phyloP scores from a whole-genome alignment of 1,140 invertebrate species.

The Acyrthosiphon pisum region DNA sequence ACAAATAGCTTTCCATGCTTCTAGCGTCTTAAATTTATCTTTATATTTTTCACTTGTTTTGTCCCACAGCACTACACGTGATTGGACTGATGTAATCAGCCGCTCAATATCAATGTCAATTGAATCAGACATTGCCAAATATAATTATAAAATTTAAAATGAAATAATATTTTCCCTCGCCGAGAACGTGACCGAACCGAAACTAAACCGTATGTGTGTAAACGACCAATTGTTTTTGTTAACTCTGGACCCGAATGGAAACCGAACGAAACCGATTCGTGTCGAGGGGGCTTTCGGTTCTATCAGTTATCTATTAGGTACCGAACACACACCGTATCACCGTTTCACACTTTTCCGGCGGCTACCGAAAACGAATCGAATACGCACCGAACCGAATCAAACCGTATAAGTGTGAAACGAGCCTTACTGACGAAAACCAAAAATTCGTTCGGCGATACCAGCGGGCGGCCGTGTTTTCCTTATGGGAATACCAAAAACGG shows the following conservation, averaged over 20 bases:
- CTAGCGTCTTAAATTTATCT: neutral
- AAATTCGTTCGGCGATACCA: no score
- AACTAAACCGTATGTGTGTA: neutral
- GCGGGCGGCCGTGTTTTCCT: no score
- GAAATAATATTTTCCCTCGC: neutral
- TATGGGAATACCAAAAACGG: no score
- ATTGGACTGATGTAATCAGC: neutral
- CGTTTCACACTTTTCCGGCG: neutral
- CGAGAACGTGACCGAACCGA: neutral
- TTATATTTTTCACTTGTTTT: neutral
- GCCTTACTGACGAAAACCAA: neutral
- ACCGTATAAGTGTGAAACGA: no score
- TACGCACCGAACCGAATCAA: neutral
- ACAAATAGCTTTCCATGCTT: neutral
- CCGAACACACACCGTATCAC: no score
- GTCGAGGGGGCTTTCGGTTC: neutral
- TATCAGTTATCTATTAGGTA: neutral
- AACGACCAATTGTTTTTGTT: slow-evolving; percentile 19
- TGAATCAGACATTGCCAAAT: neutral
- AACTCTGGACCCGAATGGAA: neutral
- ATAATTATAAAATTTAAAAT: neutral
- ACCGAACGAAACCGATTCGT: slow-evolving; percentile 5
- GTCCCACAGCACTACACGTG: slow-evolving; percentile 22
- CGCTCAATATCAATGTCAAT: neutral
- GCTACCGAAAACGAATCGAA: neutral